Base-by-base conservation (phyloP, 2,888 invertebrate species). In the Diadegma fenestrale region DNA sequence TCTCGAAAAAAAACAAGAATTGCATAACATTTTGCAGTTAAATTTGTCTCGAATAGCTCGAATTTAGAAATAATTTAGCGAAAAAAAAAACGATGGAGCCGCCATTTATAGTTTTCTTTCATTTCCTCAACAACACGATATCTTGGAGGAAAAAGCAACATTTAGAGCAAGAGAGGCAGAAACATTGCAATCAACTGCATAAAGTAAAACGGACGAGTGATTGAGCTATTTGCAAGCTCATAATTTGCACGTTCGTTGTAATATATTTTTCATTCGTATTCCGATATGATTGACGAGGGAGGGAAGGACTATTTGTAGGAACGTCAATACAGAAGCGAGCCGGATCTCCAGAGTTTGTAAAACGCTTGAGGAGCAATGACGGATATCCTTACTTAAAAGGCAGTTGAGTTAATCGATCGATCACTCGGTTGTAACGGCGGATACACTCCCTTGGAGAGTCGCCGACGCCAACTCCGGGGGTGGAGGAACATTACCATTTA, bases 401-500 rank as follows among this genome's bases (percentile, higher is more conserved):
- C 22, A 69, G 61, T 30, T n/a, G 19, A 41, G 68, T 73, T 77
- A 68, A 73, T 73, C 77, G 61, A 68, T 81, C 54, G 48, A 68
- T 54, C 41, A 37, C 66, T 51, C 26, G 10, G 5, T 54, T 41
- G 45, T 22, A 61, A 73, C 51, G 48, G 43, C 68, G 41, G 48
- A 68, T 43, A 61, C 48, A 30, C 33, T 43, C 19, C 33, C 26
- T 22, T 72, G 22, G 22, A 66, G 33, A 66, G 33, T 19, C 43
- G 22, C 22, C 72, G 45, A 64, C 66, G 43, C 43, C 7, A 43
- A 71, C 41, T 45, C 68, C 51, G 41, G n/a, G 33, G 37, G 30
- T 58, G 33, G 72, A 63, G 33, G 72, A 63, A 73, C 80, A 78
- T 77, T 77, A 68, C 77, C 80, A 63, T 66, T 72, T 77, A 51